Conservation (phyloP, 2,888 invertebrate genomes). For the Ophonus ardosiacus region DNA sequence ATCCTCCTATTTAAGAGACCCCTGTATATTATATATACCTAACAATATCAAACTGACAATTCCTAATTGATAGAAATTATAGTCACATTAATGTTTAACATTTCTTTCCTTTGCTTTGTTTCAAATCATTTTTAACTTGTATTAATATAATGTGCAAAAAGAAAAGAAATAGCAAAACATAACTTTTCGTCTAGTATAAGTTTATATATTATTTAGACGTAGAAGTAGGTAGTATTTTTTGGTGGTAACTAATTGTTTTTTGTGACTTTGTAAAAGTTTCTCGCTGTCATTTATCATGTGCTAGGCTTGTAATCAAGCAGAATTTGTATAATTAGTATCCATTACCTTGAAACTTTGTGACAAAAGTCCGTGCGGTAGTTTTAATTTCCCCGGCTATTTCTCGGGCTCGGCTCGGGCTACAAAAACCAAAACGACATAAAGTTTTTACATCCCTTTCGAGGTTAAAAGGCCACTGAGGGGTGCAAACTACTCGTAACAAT, state of each 20-base stretch:
- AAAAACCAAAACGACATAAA: constrained; percentile 46
- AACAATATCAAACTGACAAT: too few relatives aligned
- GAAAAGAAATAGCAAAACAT: background rate
- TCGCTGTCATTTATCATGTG: constrained; percentile 3
- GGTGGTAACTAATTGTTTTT: background rate
- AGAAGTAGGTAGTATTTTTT: background rate
- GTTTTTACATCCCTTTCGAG: constrained; percentile 39
- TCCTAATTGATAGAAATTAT: too few relatives aligned
- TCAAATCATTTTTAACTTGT: too few relatives aligned
- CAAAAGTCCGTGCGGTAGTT: constrained; percentile 31
- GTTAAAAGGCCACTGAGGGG: constrained; percentile 42
- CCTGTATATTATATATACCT: too few relatives aligned
- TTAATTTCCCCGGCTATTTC: constrained; percentile 19
- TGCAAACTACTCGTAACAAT: constrained; percentile 56
- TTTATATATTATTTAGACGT: background rate
- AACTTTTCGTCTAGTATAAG: background rate
- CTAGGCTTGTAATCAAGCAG: constrained; percentile 11
- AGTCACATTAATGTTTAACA: too few relatives aligned
- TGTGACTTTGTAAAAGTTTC: constrained; percentile 16
- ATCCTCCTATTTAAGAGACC: too few relatives aligned
- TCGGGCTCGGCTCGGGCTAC: background rate
- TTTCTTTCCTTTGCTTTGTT: too few relatives aligned
- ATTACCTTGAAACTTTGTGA: constrained; percentile 34
- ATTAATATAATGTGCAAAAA: background rate
- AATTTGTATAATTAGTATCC: constrained; percentile 45